Percentiles rank a stretch among this genome's conserved stretches.
These are phyloP conservation scores for Mamestra configurata DNA, from an alignment of 1,140 invertebrate species.

Conservation along the genomic window DNA sequence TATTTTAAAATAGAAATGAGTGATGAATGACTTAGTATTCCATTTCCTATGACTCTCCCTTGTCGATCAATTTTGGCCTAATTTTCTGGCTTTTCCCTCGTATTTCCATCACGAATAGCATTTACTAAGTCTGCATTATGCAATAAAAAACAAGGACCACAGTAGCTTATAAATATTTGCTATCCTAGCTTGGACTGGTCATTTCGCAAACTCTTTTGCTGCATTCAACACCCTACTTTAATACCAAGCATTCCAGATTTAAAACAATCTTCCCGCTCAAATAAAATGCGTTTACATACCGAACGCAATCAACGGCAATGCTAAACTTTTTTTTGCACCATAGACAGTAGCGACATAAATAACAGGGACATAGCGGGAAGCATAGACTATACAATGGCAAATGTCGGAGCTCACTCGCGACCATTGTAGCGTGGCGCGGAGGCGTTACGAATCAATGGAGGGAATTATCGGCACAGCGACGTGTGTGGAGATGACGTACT, in stretches of 20 bases:
- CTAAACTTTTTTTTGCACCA: constrained; percentile 46
- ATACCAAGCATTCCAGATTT: constrained; percentile 35
- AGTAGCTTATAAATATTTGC: neutral
- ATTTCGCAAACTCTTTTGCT: neutral
- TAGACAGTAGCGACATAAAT: constrained; percentile 75
- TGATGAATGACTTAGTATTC: no score
- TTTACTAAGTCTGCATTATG: no score
- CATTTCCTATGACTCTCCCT: no score
- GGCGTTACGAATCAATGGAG: constrained; percentile 88
- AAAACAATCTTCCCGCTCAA: constrained; percentile 37
- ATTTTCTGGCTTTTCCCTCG: no score
- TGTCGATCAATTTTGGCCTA: no score
- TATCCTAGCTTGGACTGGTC: neutral
- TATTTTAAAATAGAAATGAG: no score
- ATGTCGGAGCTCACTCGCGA: constrained; percentile 84
- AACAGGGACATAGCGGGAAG: constrained; percentile 77
- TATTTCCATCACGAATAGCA: no score
- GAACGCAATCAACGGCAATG: constrained; percentile 46
- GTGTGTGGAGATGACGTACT: constrained; percentile 60
- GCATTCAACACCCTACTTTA: neutral
- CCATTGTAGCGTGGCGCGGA: constrained; percentile 86
- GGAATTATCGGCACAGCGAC: constrained; percentile 81
- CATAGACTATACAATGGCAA: constrained; percentile 85
- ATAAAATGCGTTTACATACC: constrained; percentile 44
- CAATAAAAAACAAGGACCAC: no score